Base-by-base conservation (phyloP, 2,888 invertebrate genomes). In the Oxyteleia sp. region DNA sequence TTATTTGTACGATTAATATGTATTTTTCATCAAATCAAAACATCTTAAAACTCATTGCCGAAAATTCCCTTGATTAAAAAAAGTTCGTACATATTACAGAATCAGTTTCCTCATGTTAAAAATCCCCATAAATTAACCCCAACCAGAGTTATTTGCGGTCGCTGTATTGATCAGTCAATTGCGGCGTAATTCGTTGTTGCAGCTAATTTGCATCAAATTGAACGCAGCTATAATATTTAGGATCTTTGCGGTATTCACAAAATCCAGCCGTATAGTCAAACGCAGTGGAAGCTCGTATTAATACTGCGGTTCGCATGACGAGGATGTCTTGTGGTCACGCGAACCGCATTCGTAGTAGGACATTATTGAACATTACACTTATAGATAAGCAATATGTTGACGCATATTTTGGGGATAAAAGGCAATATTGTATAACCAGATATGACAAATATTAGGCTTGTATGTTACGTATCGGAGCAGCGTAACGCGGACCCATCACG, bases 351-450 rank as follows among this genome's bases (percentile, higher is more conserved):
- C 74, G 84, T 84, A 81, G 75, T 85, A 85, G 86, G 81, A 88
- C 85, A 87, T 89, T 88, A 88, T 88, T 85, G 88, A 87, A 88
- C 89, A 87, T 88, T 87, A 87, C 86, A 87, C 87, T 89, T 87
- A 89, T 89, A 89, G 88, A 89, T 89, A 89, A 87, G 88, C 88
- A 81, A 84, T 84, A 78, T 63, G 69, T 78, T 69, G 61, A 63
- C 38, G 68, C 69, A 74, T 69, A 69, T 74, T 81, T 74, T 68
- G 23, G 53, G 53, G 32, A 35, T 64, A 64, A 72, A 72, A 80
- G 20, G 47, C 45, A 41, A 74, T 72, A 63, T 49, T 74, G 47
- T 79, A 78, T 49, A 72, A 66, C 66, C 51, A 61, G 76, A 68
- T 59, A 64, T 69, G 82, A 71, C 69, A 64, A 66, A 57, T 45